phyloP scores from a whole-genome alignment of 2,888 invertebrate genomes.

The Fragum whitleyi region DNA sequence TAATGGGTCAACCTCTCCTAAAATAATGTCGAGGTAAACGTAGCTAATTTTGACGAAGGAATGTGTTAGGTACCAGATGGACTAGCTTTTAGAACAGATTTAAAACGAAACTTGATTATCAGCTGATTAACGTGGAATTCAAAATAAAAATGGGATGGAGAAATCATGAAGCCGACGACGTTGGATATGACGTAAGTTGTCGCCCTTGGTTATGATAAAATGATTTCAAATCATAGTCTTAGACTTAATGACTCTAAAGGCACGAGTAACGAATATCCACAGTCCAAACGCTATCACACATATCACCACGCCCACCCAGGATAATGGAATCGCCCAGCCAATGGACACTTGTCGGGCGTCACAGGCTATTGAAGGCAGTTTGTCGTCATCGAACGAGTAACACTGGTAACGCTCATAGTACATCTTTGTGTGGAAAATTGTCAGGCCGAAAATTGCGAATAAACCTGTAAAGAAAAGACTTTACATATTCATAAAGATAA shows the following conservation, averaged over 20 bases:
- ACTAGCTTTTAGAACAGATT: too few relatives aligned
- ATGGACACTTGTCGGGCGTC: conserved; percentile 76
- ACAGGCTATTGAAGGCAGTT: conserved; percentile 87
- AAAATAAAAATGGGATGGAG: too few relatives aligned
- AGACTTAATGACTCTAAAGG: conserved; percentile 89
- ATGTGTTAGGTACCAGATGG: too few relatives aligned
- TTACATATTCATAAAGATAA: conserved; percentile 81
- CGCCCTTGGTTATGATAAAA: too few relatives aligned
- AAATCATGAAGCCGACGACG: too few relatives aligned
- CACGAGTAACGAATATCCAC: conserved; percentile 95
- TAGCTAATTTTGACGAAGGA: too few relatives aligned
- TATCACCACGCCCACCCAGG: conserved; percentile 92
- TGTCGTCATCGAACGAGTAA: conserved; percentile 67
- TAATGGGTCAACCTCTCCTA: too few relatives aligned
- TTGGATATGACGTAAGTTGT: too few relatives aligned
- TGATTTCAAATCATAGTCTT: conserved; percentile 77
- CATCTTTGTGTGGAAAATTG: conserved; percentile 96
- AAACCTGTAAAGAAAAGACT: conserved; percentile 91
- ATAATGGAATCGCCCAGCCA: conserved; percentile 86
- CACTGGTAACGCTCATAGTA: conserved; percentile 78
- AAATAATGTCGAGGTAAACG: too few relatives aligned
- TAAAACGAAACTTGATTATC: too few relatives aligned
- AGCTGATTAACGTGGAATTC: too few relatives aligned
- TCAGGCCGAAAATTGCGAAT: conserved; percentile 95
- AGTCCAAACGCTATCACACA: conserved; percentile 93